phyloP scores from a whole-genome alignment of 1,140 invertebrate species.

The Globodera rostochiensis region DNA sequence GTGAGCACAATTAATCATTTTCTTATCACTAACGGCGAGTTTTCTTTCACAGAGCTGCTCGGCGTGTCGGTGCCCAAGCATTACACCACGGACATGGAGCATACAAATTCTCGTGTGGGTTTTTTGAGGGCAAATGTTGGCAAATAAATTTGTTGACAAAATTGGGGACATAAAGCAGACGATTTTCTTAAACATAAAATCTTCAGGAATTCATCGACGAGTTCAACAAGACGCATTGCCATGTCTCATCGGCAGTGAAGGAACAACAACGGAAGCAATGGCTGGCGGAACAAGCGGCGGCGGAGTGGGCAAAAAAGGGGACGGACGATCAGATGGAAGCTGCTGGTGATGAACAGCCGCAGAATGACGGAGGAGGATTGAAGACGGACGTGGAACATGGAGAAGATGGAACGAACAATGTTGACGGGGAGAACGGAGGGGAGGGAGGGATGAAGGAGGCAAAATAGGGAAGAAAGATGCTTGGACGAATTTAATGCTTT shows the following conservation, averaged over 20 bases:
- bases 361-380: neutral
- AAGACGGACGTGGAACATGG: too few relatives aligned
- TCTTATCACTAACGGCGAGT: neutral
- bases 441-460: too few relatives aligned
- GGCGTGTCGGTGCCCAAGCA: conserved; percentile 24
- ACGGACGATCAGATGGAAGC: neutral
- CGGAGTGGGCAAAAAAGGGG: neutral
- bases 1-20: neutral
- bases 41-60: conserved; percentile 27
- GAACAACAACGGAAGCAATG: conserved; percentile 3
- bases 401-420: too few relatives aligned
- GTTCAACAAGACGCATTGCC: conserved; percentile 23
- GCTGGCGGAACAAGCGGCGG: neutral
- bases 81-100: conserved; percentile 3
- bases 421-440: too few relatives aligned
- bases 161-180: neutral
- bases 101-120: neutral
- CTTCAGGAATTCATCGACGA: conserved; percentile 36
- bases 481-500: too few relatives aligned
- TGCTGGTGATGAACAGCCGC: neutral
- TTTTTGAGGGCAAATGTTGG: neutral
- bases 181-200: neutral
- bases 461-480: too few relatives aligned
- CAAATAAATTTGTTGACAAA: neutral
- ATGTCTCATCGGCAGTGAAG: conserved; percentile 12